phyloP scores from a whole-genome alignment of 2,113 vertebrate genomes.

The Lycaon pictus region DNA sequence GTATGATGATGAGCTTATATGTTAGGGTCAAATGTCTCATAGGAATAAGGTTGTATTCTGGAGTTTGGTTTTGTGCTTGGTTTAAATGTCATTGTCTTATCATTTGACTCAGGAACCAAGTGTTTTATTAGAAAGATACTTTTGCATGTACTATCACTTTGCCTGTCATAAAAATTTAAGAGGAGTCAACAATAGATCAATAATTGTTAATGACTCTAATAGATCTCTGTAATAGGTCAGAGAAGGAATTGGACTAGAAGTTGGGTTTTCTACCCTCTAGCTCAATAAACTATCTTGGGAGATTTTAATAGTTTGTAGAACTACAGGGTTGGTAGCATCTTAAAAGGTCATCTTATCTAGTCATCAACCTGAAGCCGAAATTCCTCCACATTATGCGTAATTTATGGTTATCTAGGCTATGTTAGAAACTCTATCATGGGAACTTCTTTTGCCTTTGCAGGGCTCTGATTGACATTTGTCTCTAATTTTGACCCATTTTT shows the following conservation, averaged over 20 bases:
- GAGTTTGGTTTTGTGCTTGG: neutral
- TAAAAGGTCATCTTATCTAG: neutral
- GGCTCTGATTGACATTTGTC: neutral
- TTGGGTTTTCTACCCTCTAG: neutral
- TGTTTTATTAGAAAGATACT: neutral
- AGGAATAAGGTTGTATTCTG: neutral
- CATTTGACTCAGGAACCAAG: slow-evolving; percentile 3
- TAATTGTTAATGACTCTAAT: neutral
- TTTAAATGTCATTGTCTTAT: neutral
- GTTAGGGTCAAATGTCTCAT: neutral
- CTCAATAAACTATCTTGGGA: neutral
- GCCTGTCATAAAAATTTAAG: neutral
- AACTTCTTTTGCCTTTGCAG: neutral
- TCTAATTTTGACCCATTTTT: slow-evolving; percentile 19
- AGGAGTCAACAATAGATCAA: neutral
- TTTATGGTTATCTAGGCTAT: neutral
- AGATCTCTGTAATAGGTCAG: neutral
- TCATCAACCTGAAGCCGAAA: neutral
- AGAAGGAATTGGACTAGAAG: neutral
- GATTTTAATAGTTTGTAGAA: slow-evolving; percentile 7
- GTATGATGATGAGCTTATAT: neutral
- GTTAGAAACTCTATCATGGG: neutral
- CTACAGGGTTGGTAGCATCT: neutral
- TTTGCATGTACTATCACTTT: neutral
- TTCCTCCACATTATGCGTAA: neutral